Evolutionary conservation across 2,797 vertebrate genomes (phyloP).

Genomic region (Falco berigora): DNA sequence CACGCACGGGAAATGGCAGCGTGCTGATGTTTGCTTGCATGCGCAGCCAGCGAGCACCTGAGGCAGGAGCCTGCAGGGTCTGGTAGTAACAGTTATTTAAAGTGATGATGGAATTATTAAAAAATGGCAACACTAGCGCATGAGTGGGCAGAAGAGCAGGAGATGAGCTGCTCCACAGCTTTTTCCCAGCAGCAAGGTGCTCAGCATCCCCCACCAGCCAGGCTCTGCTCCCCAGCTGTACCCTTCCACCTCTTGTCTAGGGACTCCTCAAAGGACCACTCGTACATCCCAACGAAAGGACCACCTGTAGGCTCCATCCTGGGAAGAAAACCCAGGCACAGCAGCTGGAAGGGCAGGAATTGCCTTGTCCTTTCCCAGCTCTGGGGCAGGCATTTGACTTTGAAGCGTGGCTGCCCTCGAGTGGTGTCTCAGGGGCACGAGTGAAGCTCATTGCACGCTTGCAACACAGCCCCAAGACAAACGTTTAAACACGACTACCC

Average conservation of each 20-base stretch:
- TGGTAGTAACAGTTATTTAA: background rate
- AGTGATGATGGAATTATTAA: constrained; percentile 12
- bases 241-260: background rate
- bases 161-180: background rate
- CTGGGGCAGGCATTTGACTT: background rate
- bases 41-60: background rate
- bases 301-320: background rate
- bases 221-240: background rate
- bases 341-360: background rate
- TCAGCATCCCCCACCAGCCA: background rate
- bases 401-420: background rate
- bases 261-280: background rate
- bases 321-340: background rate
- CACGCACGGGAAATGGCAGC: background rate
- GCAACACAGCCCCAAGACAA: background rate
- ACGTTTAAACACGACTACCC: background rate
- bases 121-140: background rate
- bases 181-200: background rate
- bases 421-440: background rate
- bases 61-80: background rate
- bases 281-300: accelerated
- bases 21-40: background rate
- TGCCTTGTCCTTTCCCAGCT: background rate
- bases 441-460: background rate
- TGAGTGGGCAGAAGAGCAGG: background rate